These are phyloP conservation scores for Diarsia rubi DNA, from an alignment of 2,888 invertebrate genomes.

Conservation along the genomic window DNA sequence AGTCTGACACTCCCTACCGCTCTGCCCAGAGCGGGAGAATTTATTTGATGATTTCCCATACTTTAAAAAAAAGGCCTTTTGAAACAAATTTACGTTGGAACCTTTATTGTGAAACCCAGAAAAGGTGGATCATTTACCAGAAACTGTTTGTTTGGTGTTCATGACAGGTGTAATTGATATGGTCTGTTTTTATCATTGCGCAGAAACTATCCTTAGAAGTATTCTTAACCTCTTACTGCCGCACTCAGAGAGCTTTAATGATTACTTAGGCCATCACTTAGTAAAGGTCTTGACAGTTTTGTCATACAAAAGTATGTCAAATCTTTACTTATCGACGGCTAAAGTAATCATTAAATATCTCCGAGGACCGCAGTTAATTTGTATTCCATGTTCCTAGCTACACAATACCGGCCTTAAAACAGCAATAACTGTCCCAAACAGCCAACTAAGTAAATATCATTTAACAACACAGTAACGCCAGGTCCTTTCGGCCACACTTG, in stretches of 20 bases:
- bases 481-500: slow-evolving; percentile 18
- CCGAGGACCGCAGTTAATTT: too few species aligned
- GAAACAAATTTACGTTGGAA: neutral
- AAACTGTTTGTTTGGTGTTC: neutral
- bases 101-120: neutral
- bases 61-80: too few species aligned
- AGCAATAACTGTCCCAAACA: neutral
- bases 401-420: neutral
- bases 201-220: neutral
- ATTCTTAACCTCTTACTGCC: neutral
- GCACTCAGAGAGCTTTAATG: too few species aligned
- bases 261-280: too few species aligned
- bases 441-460: slow-evolving; percentile 31
- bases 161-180: slow-evolving; percentile 1
- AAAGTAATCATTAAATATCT: too few species aligned
- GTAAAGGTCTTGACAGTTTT: too few species aligned
- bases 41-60: too few species aligned
- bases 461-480: slow-evolving; percentile 4
- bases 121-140: neutral
- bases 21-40: too few species aligned
- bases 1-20: too few species aligned
- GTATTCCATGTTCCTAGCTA: neutral
- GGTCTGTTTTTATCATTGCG: neutral
- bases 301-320: too few species aligned
- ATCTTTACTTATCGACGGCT: too few species aligned